Base-by-base conservation (phyloP, 2,888 invertebrate genomes). In the Rhagium mordax region DNA sequence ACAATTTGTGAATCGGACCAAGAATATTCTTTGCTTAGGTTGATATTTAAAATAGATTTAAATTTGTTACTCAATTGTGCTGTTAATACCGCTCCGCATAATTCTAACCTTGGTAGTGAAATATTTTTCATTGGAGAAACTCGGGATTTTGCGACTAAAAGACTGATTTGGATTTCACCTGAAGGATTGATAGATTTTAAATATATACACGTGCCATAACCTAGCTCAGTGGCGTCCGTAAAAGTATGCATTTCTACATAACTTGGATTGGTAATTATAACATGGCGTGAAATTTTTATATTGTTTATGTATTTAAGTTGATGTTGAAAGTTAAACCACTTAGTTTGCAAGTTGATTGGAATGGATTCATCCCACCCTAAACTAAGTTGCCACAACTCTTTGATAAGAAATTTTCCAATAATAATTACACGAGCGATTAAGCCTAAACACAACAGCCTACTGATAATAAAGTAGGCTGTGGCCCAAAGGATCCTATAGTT, bases 1-100 rank as follows among this genome's bases (percentile, higher is more conserved):
- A 51, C 72, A 16, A 76, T 69, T 18, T 62, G 78, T 15, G 78
- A 78, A 47, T 79, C 79, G 1, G 55, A 55, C 72, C 13, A 83
- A 8, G 68, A 77, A 33, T 55, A 78, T 5, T 29, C 59, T 1
- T 24, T 18, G 6, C 15, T 4, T n/a, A 49, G 0, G 5, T 15
- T 6, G 6, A 49, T 16, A 49, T 49, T 47, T 47, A 47, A 15
- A 47, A 15, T n/a, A 4, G 6, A 4, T 49, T 49, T 49, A 15
- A 49, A 15, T 16, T 49, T 49, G 15, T 49, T 16, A 15, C 7
- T 15, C 49, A 49, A 4, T 15, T 16, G 15, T 6, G 15, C 49
- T n/a, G 16, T 7, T 15, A 49, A 49, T 16, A 49, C 49, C 16
- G 49, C 49, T 1, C 16, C 49, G 16, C 15, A 16, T 15, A 49